Evolutionary conservation across 2,797 vertebrate genomes (phyloP), one percentile per base, ranked within the genome.

Genomic region (Darevskia mixta): DNA sequence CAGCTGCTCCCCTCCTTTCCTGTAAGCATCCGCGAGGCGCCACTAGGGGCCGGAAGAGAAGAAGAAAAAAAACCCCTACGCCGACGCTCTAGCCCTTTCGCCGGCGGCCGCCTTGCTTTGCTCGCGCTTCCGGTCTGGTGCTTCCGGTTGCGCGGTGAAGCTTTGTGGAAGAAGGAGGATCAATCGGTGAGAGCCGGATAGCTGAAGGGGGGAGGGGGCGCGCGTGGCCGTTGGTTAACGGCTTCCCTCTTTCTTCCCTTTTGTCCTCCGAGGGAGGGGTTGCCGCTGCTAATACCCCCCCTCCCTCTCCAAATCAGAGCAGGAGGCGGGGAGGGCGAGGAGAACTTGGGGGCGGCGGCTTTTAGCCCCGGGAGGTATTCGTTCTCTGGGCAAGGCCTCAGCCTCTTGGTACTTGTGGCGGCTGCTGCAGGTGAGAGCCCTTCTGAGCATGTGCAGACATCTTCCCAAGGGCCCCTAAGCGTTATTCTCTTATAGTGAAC

Each of bases 11-110:
- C 49, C 49, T 49, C 49, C 49, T 49, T 49, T 49, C 11, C 49
- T 15, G 49, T 4, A 49, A 61, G 1, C 18, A 61, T 10, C 43
- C 23, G 9, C 23, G 8, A 1, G 23, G 8, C 25, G 35, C 25
- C 25, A 18, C 23, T 3, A 71, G 83, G 49, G 66, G 76, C 29
- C 82, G 25, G 27, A 5, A 20, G 69, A 75, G 78, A 1, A 9
- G 11, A 10, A 2, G 45, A 0, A 0, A 13, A 49, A 49, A 15
- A 4, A 55, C 15, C 3, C 49, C 5, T 1, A 3, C 3, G 20
- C 72, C 0, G 86, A 23, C 80, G 73, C 73, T 83, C 87, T 83
- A 83, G 72, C 61, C 5, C 15, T 0, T 15, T 1, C n/a, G 32
- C 3, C 18, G 10, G 27, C 10, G 4, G 25, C 32, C 15, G 35